A percentile compares a stretch with the other conserved stretches of the same genome.
These are phyloP conservation scores for Helobdella robusta DNA, from an alignment of 2,888 invertebrate genomes.

Conservation along the genomic window DNA sequence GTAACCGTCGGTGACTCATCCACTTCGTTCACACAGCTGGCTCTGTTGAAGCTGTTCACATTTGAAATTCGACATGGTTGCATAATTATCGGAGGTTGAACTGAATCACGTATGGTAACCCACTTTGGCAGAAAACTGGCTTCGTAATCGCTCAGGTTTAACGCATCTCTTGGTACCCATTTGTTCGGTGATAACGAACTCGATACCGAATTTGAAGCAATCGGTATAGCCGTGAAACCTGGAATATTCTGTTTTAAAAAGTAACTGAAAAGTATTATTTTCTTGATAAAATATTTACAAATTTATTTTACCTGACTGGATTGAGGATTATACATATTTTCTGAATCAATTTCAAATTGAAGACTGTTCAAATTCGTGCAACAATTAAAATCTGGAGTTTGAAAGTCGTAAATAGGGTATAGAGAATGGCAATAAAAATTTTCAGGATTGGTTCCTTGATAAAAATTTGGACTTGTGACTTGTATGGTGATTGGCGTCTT, in stretches of 20 bases:
- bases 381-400: too few relatives aligned
- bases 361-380: too few relatives aligned
- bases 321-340: too few relatives aligned
- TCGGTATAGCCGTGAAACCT: slow-evolving; percentile 4
- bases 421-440: too few relatives aligned
- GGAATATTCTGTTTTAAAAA: background rate
- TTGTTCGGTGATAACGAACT: slow-evolving; percentile 24
- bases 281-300: too few relatives aligned
- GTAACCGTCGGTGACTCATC: background rate
- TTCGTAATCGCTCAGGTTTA: background rate
- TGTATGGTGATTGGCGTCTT: slow-evolving; percentile 5
- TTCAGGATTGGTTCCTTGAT: too few relatives aligned
- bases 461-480: too few relatives aligned
- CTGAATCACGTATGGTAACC: slow-evolving; percentile 11
- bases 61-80: slow-evolving; percentile 9
- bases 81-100: slow-evolving; percentile 22
- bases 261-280: too few relatives aligned
- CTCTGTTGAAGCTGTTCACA: background rate
- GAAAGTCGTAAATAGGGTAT: too few relatives aligned
- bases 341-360: too few relatives aligned
- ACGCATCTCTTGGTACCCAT: slow-evolving; percentile 17
- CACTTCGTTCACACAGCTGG: background rate
- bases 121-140: slow-evolving; percentile 4
- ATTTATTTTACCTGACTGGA: too few relatives aligned
- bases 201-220: slow-evolving; percentile 11